Evolutionary conservation across 92 coral and sea anemone genomes (phyloP).

Genomic region (Blastomussa wellsi): DNA sequence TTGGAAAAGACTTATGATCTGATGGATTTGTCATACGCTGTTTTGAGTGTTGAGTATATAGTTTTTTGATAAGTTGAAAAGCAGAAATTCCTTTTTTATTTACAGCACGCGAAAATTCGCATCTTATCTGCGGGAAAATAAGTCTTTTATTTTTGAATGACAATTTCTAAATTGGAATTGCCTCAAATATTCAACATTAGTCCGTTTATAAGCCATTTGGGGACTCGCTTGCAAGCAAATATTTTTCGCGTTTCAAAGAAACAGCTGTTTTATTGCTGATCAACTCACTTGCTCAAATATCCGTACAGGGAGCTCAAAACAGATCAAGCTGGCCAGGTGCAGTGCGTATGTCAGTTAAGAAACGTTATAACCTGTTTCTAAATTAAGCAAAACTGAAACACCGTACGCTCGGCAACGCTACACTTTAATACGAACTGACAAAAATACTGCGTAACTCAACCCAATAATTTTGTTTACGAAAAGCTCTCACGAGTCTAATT

Average conservation of each 20-base stretch:
- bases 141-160: background rate
- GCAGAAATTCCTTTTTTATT: background rate
- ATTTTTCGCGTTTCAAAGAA: background rate
- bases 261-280: slow-evolving; percentile 12
- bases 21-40: background rate
- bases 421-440: slow-evolving; percentile 1
- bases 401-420: background rate
- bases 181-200: background rate
- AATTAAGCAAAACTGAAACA: background rate
- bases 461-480: background rate
- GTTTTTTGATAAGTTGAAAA: background rate
- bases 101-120: background rate
- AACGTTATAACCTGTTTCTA: slow-evolving; percentile 10
- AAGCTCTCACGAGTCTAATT: slow-evolving; percentile 2
- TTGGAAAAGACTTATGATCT: background rate
- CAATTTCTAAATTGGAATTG: background rate
- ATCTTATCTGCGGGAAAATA: background rate
- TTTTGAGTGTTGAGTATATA: too few relatives aligned
- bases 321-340: slow-evolving; percentile 19
- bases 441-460: slow-evolving; percentile 21
- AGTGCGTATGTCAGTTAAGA: background rate
- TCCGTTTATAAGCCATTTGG: background rate
- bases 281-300: background rate
- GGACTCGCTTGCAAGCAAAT: background rate
- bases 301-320: background rate